Base-by-base conservation (phyloP, 2,888 invertebrate genomes). In the Dione vanillae region DNA sequence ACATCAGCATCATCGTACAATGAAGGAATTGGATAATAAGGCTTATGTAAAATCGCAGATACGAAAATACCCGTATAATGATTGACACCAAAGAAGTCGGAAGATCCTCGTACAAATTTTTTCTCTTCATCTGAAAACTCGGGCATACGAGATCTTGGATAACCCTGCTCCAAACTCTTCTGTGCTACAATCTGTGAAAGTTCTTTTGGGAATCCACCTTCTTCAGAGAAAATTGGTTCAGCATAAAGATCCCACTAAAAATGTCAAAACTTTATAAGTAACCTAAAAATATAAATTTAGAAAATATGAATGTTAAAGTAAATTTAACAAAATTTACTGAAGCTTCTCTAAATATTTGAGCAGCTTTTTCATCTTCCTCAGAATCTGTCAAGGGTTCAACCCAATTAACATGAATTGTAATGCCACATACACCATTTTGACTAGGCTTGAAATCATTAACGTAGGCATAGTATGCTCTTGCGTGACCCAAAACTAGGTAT, bases 41-140 rank as follows among this genome's bases (percentile, higher is more conserved):
- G 11, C 14, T 79, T 79, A 45, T 83, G 66, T 12, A 84, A 78
- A 0, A 79, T 77, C 0, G 85, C 85, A 0, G 87, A 85, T 11
- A 86, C 62, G 1, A 82, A 16, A 0, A 0, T 76, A 0, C 93
- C 83, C 0, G 95, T 94, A 81, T 97, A 97, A 71, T 95, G 94
- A 79, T 97, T 97, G 1, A 97, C 88, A 0, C 96, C 90, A 20
- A 89, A 85, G 80, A 90, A 92, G 72, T 91, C 92, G 0, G 79
- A 74, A 0, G 85, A 19, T 1, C 91, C 92, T 65, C 78, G 82
- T 1, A 83, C 82, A 2, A 84, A 84, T 0, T 74, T 75, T 6
- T 77, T 79, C 73, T 88, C 85, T 51, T 84, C 83, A 0, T 81
- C 78, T 2, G 84, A 80, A 35, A 83, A 83, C 47, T 81, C 82